These are phyloP conservation scores for Drosophila kepulauana DNA, from an alignment of 1,140 invertebrate genomes.

Conservation along the genomic window DNA sequence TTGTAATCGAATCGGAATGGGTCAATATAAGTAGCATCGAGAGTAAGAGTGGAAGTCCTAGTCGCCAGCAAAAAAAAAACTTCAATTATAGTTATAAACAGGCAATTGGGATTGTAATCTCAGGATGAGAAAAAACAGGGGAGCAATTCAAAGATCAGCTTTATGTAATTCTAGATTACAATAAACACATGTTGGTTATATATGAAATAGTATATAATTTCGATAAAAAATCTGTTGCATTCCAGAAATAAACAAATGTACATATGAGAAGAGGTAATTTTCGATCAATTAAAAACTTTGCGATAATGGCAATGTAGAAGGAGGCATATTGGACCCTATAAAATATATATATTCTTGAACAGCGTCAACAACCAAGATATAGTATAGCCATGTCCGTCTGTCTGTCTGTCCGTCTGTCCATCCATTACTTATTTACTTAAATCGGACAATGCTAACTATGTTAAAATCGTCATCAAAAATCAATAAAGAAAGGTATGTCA, in stretches of 20 bases:
- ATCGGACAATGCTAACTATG: too few species aligned
- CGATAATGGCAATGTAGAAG: too few species aligned
- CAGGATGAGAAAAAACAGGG: not conserved
- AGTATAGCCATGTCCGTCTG: too few species aligned
- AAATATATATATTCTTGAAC: too few species aligned
- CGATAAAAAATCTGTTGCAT: not conserved
- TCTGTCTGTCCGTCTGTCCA: too few species aligned
- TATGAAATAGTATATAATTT: not conserved
- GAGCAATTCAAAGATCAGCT: not conserved
- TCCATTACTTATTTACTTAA: too few species aligned
- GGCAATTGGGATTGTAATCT: not conserved
- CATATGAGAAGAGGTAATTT: too few species aligned
- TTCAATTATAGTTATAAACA: slow-evolving; percentile 10
- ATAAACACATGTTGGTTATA: not conserved
- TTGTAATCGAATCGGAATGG: slow-evolving; percentile 27
- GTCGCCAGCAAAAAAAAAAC: not conserved
- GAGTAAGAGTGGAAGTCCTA: not conserved
- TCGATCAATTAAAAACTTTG: too few species aligned
- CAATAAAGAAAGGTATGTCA: too few species aligned
- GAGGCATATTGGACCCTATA: too few species aligned
- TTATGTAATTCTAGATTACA: not conserved
- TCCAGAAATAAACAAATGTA: not conserved
- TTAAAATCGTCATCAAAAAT: too few species aligned
- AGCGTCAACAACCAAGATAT: too few species aligned
- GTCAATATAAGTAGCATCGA: not conserved